phyloP scores from a whole-genome alignment of 30 jellyfish, hydroid and myxozoan genomes.

The Chrysaora quinquecirrha region DNA sequence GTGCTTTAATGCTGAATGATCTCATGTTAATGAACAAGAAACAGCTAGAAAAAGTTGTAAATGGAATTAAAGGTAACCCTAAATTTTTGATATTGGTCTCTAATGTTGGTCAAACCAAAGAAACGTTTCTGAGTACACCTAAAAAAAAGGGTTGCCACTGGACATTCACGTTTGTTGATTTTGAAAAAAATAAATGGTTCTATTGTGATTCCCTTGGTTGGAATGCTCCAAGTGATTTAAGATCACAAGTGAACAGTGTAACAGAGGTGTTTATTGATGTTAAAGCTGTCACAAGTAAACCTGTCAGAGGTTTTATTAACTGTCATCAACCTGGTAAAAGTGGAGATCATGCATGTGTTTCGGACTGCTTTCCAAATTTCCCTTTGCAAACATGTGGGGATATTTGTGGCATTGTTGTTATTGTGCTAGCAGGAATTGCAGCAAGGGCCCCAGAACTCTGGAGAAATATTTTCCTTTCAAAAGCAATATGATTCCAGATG shows the following conservation, averaged over 20 bases:
- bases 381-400: neutral
- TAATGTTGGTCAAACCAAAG: neutral
- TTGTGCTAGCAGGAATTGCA: neutral
- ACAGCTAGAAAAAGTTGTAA: neutral
- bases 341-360: neutral
- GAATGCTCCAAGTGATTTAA: neutral
- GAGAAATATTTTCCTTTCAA: neutral
- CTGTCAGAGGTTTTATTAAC: slow-evolving; percentile 1
- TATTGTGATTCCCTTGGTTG: neutral
- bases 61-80: neutral
- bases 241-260: neutral
- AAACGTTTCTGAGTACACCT: too few relatives aligned
- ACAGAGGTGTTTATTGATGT: neutral
- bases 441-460: neutral
- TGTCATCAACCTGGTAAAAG: neutral
- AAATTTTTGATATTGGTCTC: too few relatives aligned
- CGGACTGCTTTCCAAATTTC: neutral
- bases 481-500: too few relatives aligned
- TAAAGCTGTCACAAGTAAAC: slow-evolving; percentile 3
- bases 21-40: neutral
- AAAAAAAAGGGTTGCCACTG: too few relatives aligned
- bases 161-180: neutral
- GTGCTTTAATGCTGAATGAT: too few relatives aligned
- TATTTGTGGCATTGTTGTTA: neutral
- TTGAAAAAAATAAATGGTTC: slow-evolving; percentile 1